Base-by-base conservation (phyloP, 2,888 invertebrate genomes). In the Oasisia sp. region DNA sequence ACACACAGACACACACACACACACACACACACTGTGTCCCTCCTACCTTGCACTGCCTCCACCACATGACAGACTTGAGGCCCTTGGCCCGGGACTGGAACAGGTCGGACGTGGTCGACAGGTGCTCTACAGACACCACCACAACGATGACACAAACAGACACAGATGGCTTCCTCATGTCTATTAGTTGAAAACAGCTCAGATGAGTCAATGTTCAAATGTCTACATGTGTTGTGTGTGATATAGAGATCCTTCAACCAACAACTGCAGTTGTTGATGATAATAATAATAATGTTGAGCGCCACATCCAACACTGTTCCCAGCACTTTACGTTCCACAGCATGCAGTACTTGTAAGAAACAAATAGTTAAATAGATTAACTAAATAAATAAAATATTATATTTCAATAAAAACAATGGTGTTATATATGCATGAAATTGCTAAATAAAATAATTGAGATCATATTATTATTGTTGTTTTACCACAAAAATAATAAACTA, bases 11-110 rank as follows among this genome's bases (percentile, higher is more conserved):
- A 38, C 38, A 38, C 38, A 38, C 38, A 38, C 38, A 38, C 38
- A 38, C 38, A 38, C 38, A 38, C 38, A 38, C 38, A 38, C 38
- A 38, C 56, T 56, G 56, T 56, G 27, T 19, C 19, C 4, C 74
- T 74, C 93, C 92, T 94, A 96, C 95, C 94, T 95, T 94, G 93
- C 95, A 96, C 92, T 96, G 95, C 93, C 95, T 95, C 96, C 96
- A 96, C 95, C 95, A 96, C 95, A 96, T 95, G 50, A 93, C 94
- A 93, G 94, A 94, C 89, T 95, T 95, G 91, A 96, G 93, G 32
- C 94, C 94, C 92, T 94, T 95, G 8, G 96, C 95, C 93, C 95
- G 93, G 32, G 94, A 94, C 91, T 95, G 94, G 93, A 96, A 96
- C 93, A 95, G 94, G 93, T 95, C 95, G 0, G 96, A 95, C 92